These are phyloP conservation scores for Macropodus opercularis DNA, from an alignment of 2,797 vertebrate genomes.

Conservation along the genomic window DNA sequence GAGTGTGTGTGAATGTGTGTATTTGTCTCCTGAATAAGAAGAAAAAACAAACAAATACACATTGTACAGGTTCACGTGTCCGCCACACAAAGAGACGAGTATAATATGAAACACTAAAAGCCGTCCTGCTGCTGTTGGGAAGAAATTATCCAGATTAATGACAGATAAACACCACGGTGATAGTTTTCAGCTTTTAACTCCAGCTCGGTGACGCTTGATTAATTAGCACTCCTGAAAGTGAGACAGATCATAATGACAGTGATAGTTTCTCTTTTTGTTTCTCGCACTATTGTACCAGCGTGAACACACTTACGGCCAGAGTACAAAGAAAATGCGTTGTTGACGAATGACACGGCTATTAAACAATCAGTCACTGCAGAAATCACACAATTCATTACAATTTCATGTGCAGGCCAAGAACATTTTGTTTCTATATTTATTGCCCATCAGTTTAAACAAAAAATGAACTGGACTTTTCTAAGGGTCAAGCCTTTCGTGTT, in stretches of 20 bases:
- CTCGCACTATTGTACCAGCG: neutral
- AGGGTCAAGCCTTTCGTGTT: too few relatives aligned
- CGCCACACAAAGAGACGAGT: neutral
- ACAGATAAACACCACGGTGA: constrained; percentile 51
- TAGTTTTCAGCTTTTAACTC: constrained; percentile 55
- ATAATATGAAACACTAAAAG: constrained; percentile 37
- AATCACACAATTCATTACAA: too few relatives aligned
- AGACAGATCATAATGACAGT: constrained; percentile 23
- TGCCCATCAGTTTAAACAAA: too few relatives aligned
- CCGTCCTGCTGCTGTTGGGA: constrained; percentile 30
- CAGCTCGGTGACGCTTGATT: constrained; percentile 42
- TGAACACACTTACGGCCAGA: too few relatives aligned
- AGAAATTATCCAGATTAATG: constrained; percentile 55
- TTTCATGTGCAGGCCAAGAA: too few relatives aligned
- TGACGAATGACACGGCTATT: too few relatives aligned
- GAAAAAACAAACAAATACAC: constrained; percentile 7
- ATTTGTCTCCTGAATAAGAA: constrained; percentile 13
- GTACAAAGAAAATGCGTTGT: too few relatives aligned
- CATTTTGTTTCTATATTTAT: too few relatives aligned
- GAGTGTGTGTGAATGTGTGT: neutral
- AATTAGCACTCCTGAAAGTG: constrained; percentile 44
- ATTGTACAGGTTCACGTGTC: constrained; percentile 4
- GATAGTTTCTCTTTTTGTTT: constrained; percentile 19
- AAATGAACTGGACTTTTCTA: too few relatives aligned
- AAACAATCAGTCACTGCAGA: too few relatives aligned